Conservation (phyloP, 1,140 invertebrate species). For the Musca domestica region DNA sequence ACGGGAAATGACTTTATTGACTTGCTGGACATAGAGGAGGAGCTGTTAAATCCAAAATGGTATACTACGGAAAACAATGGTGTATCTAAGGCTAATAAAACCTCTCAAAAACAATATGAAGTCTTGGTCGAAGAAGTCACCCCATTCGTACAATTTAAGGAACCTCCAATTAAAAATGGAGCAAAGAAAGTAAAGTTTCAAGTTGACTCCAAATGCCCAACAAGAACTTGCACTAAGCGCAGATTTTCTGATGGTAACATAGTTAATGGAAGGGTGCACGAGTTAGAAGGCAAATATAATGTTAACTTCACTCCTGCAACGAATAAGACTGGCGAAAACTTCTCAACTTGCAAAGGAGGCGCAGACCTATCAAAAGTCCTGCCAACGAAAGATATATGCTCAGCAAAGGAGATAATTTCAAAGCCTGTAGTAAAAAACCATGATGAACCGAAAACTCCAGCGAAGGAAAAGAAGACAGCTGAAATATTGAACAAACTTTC, state of each 20-base stretch:
- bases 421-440: not conserved
- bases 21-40: slow-evolving; percentile 37
- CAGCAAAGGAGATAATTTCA: not conserved
- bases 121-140: slow-evolving; percentile 6
- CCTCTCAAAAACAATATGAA: slow-evolving; percentile 9
- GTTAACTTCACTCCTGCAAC: not conserved
- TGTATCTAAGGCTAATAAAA: not conserved
- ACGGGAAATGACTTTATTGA: not conserved
- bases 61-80: slow-evolving; percentile 30
- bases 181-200: too few relatives aligned
- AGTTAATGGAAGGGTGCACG: too few relatives aligned
- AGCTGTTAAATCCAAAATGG: slow-evolving; percentile 46
- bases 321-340: not conserved
- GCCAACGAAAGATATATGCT: not conserved
- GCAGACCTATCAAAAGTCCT: not conserved
- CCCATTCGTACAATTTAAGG: slow-evolving; percentile 22
- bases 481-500: slow-evolving; percentile 43
- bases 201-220: too few relatives aligned
- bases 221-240: too few relatives aligned
- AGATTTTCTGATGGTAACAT: too few relatives aligned
- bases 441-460: not conserved
- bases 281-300: not conserved
- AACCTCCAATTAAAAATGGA: too few relatives aligned
- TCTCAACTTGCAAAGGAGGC: not conserved
- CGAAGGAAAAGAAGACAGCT: slow-evolving; percentile 31